phyloP scores from a whole-genome alignment of 2,797 vertebrate species.

The Pangasius sanitwongsei region DNA sequence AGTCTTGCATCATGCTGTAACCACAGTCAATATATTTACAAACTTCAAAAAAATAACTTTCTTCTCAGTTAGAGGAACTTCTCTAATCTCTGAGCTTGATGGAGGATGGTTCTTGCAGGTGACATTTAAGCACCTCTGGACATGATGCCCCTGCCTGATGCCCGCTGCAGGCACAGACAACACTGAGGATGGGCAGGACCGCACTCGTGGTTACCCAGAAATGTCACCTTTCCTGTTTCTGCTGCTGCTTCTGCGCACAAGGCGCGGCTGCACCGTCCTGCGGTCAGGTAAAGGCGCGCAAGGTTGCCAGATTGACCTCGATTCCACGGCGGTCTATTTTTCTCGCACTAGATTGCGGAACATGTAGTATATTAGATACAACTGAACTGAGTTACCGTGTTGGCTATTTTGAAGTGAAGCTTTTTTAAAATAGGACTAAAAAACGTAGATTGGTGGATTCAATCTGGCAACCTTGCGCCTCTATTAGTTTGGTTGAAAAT shows the following conservation, averaged over 20 bases:
- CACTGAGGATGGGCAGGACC: constrained; percentile 74
- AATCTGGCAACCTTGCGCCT: constrained; percentile 6
- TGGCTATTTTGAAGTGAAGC: neutral
- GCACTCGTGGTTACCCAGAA: constrained; percentile 79
- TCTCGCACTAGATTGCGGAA: neutral
- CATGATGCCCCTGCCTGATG: constrained; percentile 72
- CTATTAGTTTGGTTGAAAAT: neutral
- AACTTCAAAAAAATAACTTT: neutral
- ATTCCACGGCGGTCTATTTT: neutral
- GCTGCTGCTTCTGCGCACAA: constrained; percentile 74
- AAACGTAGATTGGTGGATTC: neutral
- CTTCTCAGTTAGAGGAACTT: neutral
- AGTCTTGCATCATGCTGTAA: neutral
- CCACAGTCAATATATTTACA: neutral
- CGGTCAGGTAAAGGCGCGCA: constrained; percentile 75
- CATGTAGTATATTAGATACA: neutral
- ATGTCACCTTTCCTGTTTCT: constrained; percentile 87
- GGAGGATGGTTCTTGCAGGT: neutral
- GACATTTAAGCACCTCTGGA: constrained; percentile 54
- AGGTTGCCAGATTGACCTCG: constrained; percentile 58
- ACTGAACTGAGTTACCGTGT: neutral
- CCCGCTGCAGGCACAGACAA: constrained; percentile 78
- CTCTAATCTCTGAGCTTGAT: neutral
- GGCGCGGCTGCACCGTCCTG: constrained; percentile 75
- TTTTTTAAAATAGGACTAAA: neutral